These are phyloP conservation scores for Elephas maximus DNA, from an alignment of 2,113 vertebrate genomes.

Conservation along the genomic window DNA sequence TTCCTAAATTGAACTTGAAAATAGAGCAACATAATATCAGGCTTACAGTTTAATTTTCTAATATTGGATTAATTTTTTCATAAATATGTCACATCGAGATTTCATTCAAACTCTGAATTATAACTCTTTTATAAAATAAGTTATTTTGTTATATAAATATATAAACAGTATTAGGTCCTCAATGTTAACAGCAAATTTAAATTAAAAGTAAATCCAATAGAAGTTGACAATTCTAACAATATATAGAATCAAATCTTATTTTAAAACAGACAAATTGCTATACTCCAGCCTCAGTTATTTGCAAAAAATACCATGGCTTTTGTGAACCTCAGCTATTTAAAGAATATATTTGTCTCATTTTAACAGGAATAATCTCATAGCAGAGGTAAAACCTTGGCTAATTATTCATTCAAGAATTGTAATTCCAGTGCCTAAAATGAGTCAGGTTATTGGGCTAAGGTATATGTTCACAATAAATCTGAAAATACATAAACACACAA, in stretches of 20 bases:
- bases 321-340: not conserved
- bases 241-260: not conserved
- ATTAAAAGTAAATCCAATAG: not conserved
- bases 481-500: not conserved
- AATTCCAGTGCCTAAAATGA: not conserved
- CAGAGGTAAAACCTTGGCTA: not conserved
- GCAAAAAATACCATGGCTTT: not conserved
- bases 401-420: not conserved
- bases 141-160: not conserved
- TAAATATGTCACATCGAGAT: not conserved
- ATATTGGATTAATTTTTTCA: not conserved
- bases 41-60: not conserved
- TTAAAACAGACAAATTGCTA: not conserved
- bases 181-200: not conserved
- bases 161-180: not conserved
- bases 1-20: not conserved
- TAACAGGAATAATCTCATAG: not conserved
- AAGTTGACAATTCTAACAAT: not conserved
- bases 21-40: not conserved
- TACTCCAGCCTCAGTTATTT: not conserved
- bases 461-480: not conserved
- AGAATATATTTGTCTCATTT: not conserved
- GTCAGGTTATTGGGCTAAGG: not conserved
- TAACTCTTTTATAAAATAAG: slow-evolving; percentile 21
- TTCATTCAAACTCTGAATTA: not conserved